Evolutionary conservation across 2,113 vertebrate genomes (phyloP), one percentile per base, ranked within the genome.

Genomic region (Strix uralensis): DNA sequence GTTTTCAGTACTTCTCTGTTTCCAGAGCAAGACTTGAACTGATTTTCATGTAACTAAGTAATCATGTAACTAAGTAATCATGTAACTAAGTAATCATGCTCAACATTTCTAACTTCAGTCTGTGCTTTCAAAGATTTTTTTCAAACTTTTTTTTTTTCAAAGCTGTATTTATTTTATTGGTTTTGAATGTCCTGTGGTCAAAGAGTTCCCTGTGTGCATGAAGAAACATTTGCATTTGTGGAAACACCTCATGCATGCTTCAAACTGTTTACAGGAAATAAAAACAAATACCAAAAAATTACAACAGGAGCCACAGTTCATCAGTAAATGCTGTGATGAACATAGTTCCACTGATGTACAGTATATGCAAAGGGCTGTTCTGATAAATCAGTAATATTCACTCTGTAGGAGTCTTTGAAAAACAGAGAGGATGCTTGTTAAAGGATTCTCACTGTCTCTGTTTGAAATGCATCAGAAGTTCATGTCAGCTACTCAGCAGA

Each of bases 381-480:
- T 83, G 54, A 79, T 91, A 97, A 97, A 96, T 92, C 82, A 92
- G 49, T 81, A 96, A 72, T 86, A 71, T 46, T 30, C 65, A 86
- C 65, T 81, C 85, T 71, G 44, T 74, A 46, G 51, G 21, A 93
- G 78, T 30, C 93, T 84, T 94, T 96, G 82, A 87, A 94, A 94
- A 95, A 92, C 16, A 90, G 75, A 93, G 55, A 90, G 62, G 30
- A 83, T 86, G 74, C 77, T 92, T 97, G 26, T 95, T 96, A 91
- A 90, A 96, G 54, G 52, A 95, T 69, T 84, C 57, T 93, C 70
- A 69, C 83, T 74, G 51, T 90, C 73, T 83, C 55, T 84, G 66
- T 94, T 94, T 97, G 85, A 97, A 97, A 98, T 97, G 94, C 94
- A 97, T 96, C 94, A 97, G 78, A 95, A 94, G 85, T 94, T 93